Evolutionary conservation across 2,113 vertebrate genomes (phyloP), one percentile per base, ranked within the genome.

Genomic region (Sander vitreus): DNA sequence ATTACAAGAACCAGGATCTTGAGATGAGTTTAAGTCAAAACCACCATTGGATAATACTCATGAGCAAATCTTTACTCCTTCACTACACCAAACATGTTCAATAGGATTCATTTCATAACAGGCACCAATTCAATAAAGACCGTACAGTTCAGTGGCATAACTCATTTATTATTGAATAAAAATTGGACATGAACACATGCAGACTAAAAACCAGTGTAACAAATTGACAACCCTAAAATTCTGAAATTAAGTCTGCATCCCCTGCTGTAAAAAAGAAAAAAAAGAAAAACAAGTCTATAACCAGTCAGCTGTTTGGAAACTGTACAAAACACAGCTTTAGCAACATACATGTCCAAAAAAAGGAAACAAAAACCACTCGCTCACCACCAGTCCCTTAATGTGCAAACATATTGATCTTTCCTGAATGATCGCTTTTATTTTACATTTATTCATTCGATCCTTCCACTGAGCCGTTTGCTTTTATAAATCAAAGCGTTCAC

Each of bases 161-260:
- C 78, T 93, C 76, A 83, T 94, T 94, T 94, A 95, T 96, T 95
- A 93, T 87, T 92, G 93, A 96, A 97, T 98, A 98, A 97, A 99
- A 99, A 97, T 97, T 94, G 94, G 93, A 95, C 93, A 88, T 95
- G 94, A 93, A 96, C 95, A 97, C 96, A 95, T 98, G 98, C 97
- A 98, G 97, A 99, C 97, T 97, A 96, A 95, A 97, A 98, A 97
- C 97, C 97, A 98, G 97, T 98, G 97, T 97, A 97, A 96, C 96
- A 97, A 98, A 97, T 92, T 94, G 92, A 95, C 92, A 95, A 96
- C 66, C 85, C 88, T 93, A 93, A 93, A 90, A 90, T 94, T 88
- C 95, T 96, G 94, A 96, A 97, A 96, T 96, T 93, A 94, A 96
- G 92, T 98, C 96, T 97, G 97, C 96, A 96, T 92, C 92, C 93